These are phyloP conservation scores for Furcifer pardalis DNA, from an alignment of 2,797 vertebrate species.

Conservation along the genomic window DNA sequence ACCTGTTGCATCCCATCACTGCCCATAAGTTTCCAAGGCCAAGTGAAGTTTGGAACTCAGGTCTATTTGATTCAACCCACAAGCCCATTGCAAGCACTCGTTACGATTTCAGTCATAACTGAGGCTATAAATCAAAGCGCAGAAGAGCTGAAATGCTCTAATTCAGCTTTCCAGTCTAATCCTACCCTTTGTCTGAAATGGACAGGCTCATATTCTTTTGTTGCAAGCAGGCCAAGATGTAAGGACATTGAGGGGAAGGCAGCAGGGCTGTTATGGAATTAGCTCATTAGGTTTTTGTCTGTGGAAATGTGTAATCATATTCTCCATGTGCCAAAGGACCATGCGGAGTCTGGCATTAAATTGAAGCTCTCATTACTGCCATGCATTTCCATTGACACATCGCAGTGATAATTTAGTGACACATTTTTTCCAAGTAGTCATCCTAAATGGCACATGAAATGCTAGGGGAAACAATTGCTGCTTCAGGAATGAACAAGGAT, in stretches of 20 bases:
- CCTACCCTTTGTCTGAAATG: too few species aligned
- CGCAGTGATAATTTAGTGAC: rapidly evolving
- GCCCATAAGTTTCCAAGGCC: too few species aligned
- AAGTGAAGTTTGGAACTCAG: too few species aligned
- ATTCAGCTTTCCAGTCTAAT: too few species aligned
- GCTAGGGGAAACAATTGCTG: rapidly evolving
- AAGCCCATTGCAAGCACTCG: too few species aligned
- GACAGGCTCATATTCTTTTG: not conserved
- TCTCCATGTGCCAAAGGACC: rapidly evolving
- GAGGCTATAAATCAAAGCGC: too few species aligned
- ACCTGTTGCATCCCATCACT: too few species aligned
- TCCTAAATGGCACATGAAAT: rapidly evolving
- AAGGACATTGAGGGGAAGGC: not conserved
- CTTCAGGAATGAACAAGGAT: rapidly evolving
- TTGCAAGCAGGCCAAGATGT: not conserved
- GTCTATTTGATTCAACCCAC: too few species aligned
- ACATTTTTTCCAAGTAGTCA: not conserved
- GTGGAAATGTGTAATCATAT: not conserved
- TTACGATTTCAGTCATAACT: too few species aligned
- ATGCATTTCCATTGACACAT: not conserved
- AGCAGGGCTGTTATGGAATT: rapidly evolving
- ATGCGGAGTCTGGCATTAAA: not conserved
- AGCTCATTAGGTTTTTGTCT: not conserved
- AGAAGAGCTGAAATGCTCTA: too few species aligned
- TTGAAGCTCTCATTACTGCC: not conserved